Conservation (phyloP, 2,113 vertebrate genomes). For the Oncorhynchus gorbuscha region DNA sequence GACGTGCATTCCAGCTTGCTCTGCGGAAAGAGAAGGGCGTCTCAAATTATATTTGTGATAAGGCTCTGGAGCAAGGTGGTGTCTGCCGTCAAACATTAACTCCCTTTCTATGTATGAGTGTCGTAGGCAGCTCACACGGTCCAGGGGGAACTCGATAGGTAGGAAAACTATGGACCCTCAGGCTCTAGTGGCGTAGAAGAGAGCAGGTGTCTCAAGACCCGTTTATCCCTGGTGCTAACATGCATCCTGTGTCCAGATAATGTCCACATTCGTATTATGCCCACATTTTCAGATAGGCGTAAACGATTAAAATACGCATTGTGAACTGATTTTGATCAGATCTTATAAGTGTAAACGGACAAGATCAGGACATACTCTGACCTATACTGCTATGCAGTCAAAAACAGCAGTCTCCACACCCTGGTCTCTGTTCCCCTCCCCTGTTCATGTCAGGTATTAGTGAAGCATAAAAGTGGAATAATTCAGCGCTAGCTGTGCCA, state of each 20-base stretch:
- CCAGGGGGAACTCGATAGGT: conserved; percentile 54
- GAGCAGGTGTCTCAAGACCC: conserved; percentile 59
- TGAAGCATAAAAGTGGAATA: no score
- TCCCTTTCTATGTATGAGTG: conserved; percentile 8
- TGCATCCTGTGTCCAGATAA: no score
- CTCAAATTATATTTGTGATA: conserved; percentile 21
- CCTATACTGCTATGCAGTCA: no score
- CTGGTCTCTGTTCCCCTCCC: no score
- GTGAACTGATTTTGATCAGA: conserved; percentile 3
- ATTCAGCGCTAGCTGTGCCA: no score
- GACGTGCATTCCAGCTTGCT: background rate
- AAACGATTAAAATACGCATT: background rate
- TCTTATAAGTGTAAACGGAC: no score
- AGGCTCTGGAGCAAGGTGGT: conserved; percentile 16
- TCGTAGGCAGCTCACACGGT: conserved; percentile 37
- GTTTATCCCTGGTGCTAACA: no score
- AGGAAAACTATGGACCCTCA: conserved; percentile 46
- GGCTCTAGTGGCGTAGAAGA: conserved; percentile 46
- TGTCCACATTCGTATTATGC: no score
- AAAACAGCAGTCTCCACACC: no score
- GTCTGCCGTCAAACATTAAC: conserved; percentile 45
- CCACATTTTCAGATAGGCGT: no score
- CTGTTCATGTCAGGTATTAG: no score
- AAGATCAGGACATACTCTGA: background rate
- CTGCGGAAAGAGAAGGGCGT: conserved; percentile 4